A percentile compares a stretch with the other conserved stretches of the same genome.
phyloP scores from a whole-genome alignment of 2,797 vertebrate genomes.

The Margarornis squamiger region DNA sequence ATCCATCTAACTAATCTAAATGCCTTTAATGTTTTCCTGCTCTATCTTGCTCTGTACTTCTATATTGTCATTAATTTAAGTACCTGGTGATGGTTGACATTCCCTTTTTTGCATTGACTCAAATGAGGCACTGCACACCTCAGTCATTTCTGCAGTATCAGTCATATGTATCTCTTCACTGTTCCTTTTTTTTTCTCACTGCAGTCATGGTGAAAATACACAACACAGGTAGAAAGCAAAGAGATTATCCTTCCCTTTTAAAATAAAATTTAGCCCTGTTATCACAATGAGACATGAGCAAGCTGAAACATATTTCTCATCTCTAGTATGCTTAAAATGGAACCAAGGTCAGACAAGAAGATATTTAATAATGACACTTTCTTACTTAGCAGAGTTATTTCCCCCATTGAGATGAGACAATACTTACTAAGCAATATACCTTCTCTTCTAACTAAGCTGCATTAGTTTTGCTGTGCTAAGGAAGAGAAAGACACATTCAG shows the following conservation, averaged over 20 bases:
- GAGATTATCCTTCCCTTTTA: background rate
- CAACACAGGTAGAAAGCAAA: background rate
- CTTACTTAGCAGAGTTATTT: background rate
- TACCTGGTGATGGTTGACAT: background rate
- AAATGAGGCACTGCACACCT: background rate
- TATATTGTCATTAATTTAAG: background rate
- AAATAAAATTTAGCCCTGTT: background rate
- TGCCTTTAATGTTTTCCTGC: background rate
- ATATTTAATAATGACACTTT: background rate
- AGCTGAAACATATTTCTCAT: background rate
- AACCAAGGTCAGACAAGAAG: background rate
- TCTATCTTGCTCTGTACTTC: background rate
- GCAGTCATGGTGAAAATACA: background rate
- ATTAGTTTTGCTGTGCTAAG: background rate
- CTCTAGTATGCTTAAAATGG: background rate
- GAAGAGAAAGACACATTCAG: background rate
- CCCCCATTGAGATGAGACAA: background rate
- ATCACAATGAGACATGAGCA: background rate
- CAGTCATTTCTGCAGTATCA: background rate
- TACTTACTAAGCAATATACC: background rate
- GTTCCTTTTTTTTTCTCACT: background rate
- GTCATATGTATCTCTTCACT: background rate
- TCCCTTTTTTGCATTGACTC: background rate
- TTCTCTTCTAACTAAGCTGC: background rate
- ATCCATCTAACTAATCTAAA: background rate